Base-by-base conservation (phyloP, 2,888 invertebrate species). In the Galerucella nymphaeae region DNA sequence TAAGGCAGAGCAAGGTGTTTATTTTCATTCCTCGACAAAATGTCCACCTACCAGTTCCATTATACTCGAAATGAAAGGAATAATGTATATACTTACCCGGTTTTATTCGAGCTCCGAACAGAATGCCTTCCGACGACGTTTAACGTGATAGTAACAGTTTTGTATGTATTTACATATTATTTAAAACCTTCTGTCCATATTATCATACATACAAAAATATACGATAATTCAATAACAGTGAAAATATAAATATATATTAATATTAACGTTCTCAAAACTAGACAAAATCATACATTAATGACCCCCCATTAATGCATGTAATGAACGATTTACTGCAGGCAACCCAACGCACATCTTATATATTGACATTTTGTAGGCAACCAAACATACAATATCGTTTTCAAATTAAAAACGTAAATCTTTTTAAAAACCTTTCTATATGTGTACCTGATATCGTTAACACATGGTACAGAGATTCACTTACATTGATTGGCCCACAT, bases 401-500 rank as follows among this genome's bases (percentile, higher is more conserved):
- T n/a, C n/a, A n/a, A n/a, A n/a, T n/a, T n/a, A n/a, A n/a, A 16
- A 16, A 53, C 0, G 16, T 53, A 9, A 10, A 18, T 16, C 9
- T 53, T 2, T 9, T 53, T 53, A 9, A 53, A 16, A 18, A 1
- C 50, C 18, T 6, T 42, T 8, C 13, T 53, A 8, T 57, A 30
- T 23, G 20, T 58, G 58, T 58, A 58, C 58, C 30, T 58, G 14
- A 58, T 58, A 23, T 58, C 58, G 58, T n/a, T 23, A 58, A 67
- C 61, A 64, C 64, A 63, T 70, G 63, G 65, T 18, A 63, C 38
- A 16, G 16, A 57, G 58, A 64, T 58, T 50, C 65, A 70, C 70
- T 64, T 65, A 65, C 67, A 73, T 65, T 73, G 69, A 73, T 73
- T 73, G 69, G 69, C 69, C 72, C 62, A 73, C 59, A 73, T 42